A percentile compares a stretch with the other conserved stretches of the same genome.
These are phyloP conservation scores for Noctua janthina DNA, from an alignment of 2,888 invertebrate species.

Conservation along the genomic window DNA sequence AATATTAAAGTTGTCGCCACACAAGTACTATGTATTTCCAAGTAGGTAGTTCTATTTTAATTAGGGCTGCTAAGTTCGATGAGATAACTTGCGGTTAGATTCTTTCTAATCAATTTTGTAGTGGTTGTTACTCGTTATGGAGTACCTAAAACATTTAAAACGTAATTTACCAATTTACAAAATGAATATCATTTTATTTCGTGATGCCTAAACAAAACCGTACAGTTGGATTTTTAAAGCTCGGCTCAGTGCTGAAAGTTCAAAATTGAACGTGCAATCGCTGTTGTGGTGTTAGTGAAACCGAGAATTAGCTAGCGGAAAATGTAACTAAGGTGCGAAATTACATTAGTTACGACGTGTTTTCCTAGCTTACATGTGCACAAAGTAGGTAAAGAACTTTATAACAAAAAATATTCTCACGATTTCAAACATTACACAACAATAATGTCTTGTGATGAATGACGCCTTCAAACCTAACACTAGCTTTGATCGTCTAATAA, in stretches of 20 bases:
- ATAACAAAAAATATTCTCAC: not conserved
- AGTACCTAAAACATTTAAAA: not conserved
- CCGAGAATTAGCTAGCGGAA: not conserved
- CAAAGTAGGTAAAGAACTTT: not conserved
- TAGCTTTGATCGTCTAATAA: not conserved
- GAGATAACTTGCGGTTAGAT: not conserved
- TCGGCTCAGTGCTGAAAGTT: not conserved
- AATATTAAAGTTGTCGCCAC: not conserved
- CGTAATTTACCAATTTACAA: not conserved
- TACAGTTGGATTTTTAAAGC: not conserved
- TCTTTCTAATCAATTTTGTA: not conserved
- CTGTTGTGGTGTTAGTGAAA: not conserved
- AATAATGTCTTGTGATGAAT: not conserved
- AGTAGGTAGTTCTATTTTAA: not conserved
- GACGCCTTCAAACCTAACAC: not conserved
- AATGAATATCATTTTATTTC: not conserved
- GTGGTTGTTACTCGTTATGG: not conserved
- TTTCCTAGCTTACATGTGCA: not conserved
- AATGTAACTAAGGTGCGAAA: not conserved
- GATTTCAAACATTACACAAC: not conserved
- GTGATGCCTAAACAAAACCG: not conserved
- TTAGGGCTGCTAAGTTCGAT: slow-evolving; percentile 21
- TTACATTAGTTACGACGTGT: not conserved
- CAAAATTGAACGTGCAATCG: not conserved
- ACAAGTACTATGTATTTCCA: slow-evolving; percentile 4